Percentiles rank a stretch among this genome's conserved stretches.
These are phyloP conservation scores for Proteles cristata DNA, from an alignment of 2,113 vertebrate species.

Conservation along the genomic window DNA sequence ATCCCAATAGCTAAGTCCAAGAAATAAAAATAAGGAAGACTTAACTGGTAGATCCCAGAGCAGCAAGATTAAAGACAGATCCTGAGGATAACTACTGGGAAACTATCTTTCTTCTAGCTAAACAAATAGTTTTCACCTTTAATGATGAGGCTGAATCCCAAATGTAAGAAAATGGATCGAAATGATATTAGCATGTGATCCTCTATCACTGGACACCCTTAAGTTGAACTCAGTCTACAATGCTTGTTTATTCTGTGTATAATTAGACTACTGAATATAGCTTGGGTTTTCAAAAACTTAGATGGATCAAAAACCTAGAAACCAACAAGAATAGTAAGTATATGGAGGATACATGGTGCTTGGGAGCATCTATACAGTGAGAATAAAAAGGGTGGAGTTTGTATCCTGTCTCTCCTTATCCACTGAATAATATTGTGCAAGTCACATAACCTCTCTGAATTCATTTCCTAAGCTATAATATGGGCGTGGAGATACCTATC, in stretches of 20 bases:
- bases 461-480: neutral
- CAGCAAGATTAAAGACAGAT: neutral
- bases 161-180: constrained; percentile 17
- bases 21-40: constrained; percentile 4
- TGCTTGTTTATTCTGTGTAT: constrained; percentile 24
- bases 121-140: neutral
- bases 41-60: neutral
- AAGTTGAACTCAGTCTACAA: neutral
- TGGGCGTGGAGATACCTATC: neutral
- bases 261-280: neutral
- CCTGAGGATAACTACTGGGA: neutral
- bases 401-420: neutral
- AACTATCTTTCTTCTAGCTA: neutral
- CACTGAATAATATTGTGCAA: neutral
- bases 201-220: neutral
- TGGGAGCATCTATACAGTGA: neutral
- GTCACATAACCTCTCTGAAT: neutral
- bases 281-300: constrained; percentile 4
- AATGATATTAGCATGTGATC: neutral
- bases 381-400: neutral
- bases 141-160: neutral
- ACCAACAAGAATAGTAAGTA: neutral
- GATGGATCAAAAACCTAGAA: neutral
- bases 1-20: neutral
- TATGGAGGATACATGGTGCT: neutral